Percentiles rank a stretch among this genome's conserved stretches.
Evolutionary conservation across 2,113 vertebrate genomes (phyloP).

Genomic region (Epinephelus moara): DNA sequence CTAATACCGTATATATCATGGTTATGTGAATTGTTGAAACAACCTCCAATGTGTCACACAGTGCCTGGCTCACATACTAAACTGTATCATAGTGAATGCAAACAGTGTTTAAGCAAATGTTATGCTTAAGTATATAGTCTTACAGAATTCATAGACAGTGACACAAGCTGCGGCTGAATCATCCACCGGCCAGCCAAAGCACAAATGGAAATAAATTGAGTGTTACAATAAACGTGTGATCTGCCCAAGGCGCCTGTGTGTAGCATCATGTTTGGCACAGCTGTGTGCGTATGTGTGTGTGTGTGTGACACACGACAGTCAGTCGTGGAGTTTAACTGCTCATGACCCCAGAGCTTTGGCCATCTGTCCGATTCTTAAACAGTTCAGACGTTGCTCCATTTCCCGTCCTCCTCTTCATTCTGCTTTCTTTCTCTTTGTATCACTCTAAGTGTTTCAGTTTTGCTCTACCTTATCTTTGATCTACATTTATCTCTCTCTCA

Average conservation of each 20-base stretch:
- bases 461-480: background rate
- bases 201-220: background rate
- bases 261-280: background rate
- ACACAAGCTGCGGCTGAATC: background rate
- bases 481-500: background rate
- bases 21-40: background rate
- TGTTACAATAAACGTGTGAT: background rate
- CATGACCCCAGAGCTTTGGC: background rate
- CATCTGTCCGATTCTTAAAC: background rate
- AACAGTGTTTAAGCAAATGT: background rate
- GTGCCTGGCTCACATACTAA: background rate
- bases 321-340: background rate
- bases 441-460: background rate
- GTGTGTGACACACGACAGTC: background rate
- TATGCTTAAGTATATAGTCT: background rate
- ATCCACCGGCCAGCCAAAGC: background rate
- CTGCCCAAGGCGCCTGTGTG: background rate
- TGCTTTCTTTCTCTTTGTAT: background rate
- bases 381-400: conserved; percentile 4
- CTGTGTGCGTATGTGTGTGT: background rate
- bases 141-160: background rate
- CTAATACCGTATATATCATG: background rate
- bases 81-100: background rate
- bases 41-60: background rate
- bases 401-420: background rate